These are phyloP conservation scores for Cyphomyrmex costatus DNA, from an alignment of 1,140 invertebrate genomes.

Conservation along the genomic window DNA sequence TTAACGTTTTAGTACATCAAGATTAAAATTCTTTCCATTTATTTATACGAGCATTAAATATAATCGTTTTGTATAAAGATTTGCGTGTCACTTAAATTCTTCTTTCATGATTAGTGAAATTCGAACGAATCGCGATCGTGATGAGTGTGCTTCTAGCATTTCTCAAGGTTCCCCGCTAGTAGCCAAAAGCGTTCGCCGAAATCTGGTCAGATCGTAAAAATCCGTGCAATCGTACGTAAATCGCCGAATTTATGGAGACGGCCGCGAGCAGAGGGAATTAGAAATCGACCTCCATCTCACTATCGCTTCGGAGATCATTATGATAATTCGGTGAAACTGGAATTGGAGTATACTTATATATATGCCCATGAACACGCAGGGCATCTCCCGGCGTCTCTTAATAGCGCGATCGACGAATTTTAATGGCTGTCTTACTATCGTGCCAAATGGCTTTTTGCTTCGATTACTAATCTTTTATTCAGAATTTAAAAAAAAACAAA, in stretches of 20 bases:
- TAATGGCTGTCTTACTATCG: slow-evolving; percentile 16
- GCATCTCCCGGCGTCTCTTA: not conserved
- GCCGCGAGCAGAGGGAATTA: slow-evolving; percentile 75
- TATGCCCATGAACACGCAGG: not conserved
- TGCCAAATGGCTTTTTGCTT: not conserved
- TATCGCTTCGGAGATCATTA: slow-evolving; percentile 71
- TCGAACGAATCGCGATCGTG: slow-evolving; percentile 46
- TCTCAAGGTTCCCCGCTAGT: slow-evolving; percentile 26
- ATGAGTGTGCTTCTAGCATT: slow-evolving; percentile 44
- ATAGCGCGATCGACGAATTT: slow-evolving; percentile 34
- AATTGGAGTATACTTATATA: slow-evolving; percentile 80
- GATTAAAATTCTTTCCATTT: not conserved
- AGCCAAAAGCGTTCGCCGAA: slow-evolving; percentile 49
- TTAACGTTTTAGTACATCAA: not conserved
- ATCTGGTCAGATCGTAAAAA: slow-evolving; percentile 78
- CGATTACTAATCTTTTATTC: slow-evolving; percentile 12
- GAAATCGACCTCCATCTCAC: slow-evolving; percentile 82
- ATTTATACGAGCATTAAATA: not conserved
- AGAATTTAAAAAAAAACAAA: slow-evolving; percentile 1
- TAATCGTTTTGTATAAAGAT: not conserved
- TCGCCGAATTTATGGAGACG: slow-evolving; percentile 78
- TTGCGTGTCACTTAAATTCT: slow-evolving; percentile 16
- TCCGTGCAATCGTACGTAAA: slow-evolving; percentile 80
- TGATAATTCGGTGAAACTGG: slow-evolving; percentile 82
- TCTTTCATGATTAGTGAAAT: slow-evolving; percentile 57